phyloP scores from a whole-genome alignment of 2,888 invertebrate species.

The Limnephilus lunatus region DNA sequence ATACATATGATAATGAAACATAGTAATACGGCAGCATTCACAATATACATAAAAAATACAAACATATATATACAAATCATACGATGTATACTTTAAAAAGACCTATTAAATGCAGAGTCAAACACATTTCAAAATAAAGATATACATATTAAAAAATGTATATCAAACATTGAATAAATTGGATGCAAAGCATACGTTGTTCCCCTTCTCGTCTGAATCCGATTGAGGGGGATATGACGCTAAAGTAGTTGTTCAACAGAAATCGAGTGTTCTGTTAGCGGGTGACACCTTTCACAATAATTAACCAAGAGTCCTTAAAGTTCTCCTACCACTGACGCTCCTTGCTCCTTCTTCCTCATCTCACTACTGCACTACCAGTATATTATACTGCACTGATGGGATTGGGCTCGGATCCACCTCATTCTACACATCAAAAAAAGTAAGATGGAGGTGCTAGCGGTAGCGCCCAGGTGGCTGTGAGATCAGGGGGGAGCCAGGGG shows the following conservation, averaged over 20 bases:
- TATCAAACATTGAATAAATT: conserved; percentile 70
- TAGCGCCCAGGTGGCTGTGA: conserved; percentile 10
- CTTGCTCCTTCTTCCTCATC: background rate
- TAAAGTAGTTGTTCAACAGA: background rate
- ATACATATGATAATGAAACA: conserved; percentile 36
- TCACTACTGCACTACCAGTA: background rate
- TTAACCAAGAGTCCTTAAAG: conserved; percentile 32
- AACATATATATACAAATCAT: conserved; percentile 73
- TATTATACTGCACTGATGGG: background rate
- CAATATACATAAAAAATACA: conserved; percentile 70
- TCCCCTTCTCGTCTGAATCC: conserved; percentile 26
- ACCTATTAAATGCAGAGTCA: conserved; percentile 65
- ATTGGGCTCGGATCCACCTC: background rate
- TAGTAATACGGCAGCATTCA: conserved; percentile 44
- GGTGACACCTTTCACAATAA: conserved; percentile 10
- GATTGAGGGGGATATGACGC: conserved; percentile 14
- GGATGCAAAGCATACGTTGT: conserved; percentile 67
- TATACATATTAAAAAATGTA: conserved; percentile 65
- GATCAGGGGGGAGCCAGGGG: conserved; percentile 20
- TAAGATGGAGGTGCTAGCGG: background rate
- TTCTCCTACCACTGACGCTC: conserved; percentile 22
- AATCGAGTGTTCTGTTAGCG: background rate
- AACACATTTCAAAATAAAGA: conserved; percentile 67
- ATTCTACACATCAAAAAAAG: background rate
- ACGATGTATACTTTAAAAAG: conserved; percentile 68